Percentiles rank a stretch among this genome's conserved stretches.
Evolutionary conservation across 2,797 vertebrate genomes (phyloP).

Genomic region (Astyanax mexicanus): DNA sequence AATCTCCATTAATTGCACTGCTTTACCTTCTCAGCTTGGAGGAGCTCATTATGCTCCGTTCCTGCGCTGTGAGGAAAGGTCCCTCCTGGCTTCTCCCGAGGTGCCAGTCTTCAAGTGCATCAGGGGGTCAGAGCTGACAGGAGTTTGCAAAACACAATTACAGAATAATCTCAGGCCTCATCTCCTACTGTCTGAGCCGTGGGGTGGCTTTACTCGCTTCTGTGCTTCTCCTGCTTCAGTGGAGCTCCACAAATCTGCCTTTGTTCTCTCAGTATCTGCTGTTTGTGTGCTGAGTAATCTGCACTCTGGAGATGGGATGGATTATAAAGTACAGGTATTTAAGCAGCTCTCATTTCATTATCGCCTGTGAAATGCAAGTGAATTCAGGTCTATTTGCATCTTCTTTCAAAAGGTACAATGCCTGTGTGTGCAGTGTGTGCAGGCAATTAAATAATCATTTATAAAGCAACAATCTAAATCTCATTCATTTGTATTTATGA

Average conservation of each 20-base stretch:
- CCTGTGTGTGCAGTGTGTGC: not conserved
- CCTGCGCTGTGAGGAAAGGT: constrained; percentile 71
- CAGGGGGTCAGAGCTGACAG: constrained; percentile 68
- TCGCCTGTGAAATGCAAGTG: not conserved
- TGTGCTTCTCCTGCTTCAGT: constrained; percentile 8
- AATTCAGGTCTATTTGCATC: not conserved
- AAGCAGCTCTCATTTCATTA: not conserved
- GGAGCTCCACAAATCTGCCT: constrained; percentile 25
- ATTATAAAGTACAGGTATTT: not conserved
- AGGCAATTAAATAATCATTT: not conserved
- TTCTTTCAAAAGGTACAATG: not conserved
- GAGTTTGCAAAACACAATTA: constrained; percentile 75
- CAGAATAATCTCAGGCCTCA: constrained; percentile 36
- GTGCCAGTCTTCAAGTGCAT: constrained; percentile 54
- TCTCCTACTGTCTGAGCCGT: constrained; percentile 1
- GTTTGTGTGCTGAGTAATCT: constrained; percentile 39
- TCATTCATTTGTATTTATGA: not conserved
- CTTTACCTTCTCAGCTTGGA: constrained; percentile 49
- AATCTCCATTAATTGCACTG: constrained; percentile 74
- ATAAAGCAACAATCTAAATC: not conserved
- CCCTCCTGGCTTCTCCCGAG: constrained; percentile 50
- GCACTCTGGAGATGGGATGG: not conserved
- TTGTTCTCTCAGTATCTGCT: constrained; percentile 54
- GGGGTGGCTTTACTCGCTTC: not conserved
- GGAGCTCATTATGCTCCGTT: constrained; percentile 75